Percentiles rank a stretch among this genome's conserved stretches.
phyloP scores from a whole-genome alignment of 1,140 invertebrate species.

The Drosophila repletoides region DNA sequence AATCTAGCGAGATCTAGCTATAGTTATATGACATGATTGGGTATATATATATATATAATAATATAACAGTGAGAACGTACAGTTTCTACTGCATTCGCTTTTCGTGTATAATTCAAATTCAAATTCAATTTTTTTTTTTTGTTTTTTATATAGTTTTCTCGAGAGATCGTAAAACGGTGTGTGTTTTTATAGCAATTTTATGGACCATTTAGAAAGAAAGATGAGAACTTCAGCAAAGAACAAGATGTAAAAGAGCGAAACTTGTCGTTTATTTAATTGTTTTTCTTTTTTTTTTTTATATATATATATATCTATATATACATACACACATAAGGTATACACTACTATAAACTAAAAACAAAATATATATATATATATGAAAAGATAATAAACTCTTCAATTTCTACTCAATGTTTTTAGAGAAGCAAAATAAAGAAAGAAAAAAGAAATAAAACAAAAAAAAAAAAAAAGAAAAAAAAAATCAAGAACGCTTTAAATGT shows the following conservation, averaged over 20 bases:
- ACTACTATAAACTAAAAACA: conserved; percentile 19
- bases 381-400: conserved; percentile 61
- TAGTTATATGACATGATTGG: not conserved
- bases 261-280: conserved; percentile 26
- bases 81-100: no score
- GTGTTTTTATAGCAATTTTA: conserved; percentile 70
- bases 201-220: conserved; percentile 59
- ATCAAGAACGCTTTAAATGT: conserved; percentile 79
- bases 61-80: no score
- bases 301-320: conserved; percentile 22
- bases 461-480: conserved; percentile 60
- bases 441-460: conserved; percentile 78
- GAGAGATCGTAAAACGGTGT: conserved; percentile 13
- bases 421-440: conserved; percentile 58
- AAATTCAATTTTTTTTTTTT: conserved; percentile 1
- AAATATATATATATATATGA: conserved; percentile 18
- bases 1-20: no score
- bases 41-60: conserved; percentile 7
- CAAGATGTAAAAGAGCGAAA: conserved; percentile 4
- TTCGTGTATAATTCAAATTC: no score
- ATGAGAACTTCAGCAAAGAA: conserved; percentile 3
- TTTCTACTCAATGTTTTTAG: conserved; percentile 71
- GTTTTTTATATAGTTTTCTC: conserved; percentile 12
- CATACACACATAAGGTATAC: conserved; percentile 15
- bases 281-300: conserved; percentile 13